phyloP scores from a whole-genome alignment of 2,797 vertebrate species.

The Mormyrus proboscirostris region DNA sequence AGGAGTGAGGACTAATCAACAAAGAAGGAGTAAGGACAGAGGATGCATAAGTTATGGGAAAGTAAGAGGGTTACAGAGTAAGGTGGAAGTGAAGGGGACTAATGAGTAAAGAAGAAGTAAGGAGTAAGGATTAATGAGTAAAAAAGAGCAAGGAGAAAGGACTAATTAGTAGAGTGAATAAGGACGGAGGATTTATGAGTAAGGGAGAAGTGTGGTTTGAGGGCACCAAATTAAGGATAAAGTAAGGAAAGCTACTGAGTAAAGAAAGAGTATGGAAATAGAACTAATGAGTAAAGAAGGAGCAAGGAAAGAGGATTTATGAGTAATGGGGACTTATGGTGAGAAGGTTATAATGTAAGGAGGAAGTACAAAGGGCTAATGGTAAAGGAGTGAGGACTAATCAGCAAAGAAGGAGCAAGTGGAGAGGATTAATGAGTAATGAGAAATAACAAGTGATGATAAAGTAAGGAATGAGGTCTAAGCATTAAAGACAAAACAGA shows the following conservation, averaged over 20 bases:
- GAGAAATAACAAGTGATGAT: background rate
- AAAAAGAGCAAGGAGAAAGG: background rate
- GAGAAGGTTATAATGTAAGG: background rate
- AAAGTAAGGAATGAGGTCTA: background rate
- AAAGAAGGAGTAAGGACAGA: background rate
- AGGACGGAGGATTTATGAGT: background rate
- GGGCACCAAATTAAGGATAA: background rate
- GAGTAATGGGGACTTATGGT: background rate
- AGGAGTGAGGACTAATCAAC: background rate
- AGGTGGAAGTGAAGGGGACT: too few species aligned
- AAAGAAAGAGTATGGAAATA: background rate
- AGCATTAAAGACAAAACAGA: background rate
- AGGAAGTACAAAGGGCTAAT: background rate
- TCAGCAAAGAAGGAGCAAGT: background rate
- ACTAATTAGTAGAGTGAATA: background rate
- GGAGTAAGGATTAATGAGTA: too few species aligned
- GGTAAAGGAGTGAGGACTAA: background rate
- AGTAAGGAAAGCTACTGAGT: background rate
- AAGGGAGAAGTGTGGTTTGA: background rate
- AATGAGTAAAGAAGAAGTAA: too few species aligned
- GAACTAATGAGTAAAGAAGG: background rate
- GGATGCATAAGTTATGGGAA: too few species aligned
- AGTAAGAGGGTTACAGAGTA: too few species aligned
- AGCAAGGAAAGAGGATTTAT: background rate
- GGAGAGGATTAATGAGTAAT: background rate